Conservation (phyloP, 2,888 invertebrate species). For the Xylota segnis region DNA sequence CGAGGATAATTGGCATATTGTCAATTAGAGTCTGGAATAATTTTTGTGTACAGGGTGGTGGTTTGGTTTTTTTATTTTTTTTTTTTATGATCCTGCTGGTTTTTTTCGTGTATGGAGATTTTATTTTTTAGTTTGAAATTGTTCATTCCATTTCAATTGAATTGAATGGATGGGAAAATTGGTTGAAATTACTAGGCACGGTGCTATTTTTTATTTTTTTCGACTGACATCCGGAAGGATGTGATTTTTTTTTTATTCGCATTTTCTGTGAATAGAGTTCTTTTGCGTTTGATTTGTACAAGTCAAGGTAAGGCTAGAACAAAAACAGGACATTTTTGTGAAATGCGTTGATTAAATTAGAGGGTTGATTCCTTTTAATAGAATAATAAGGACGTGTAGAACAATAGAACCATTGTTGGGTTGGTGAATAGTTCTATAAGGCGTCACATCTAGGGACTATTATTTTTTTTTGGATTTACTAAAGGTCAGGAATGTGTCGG, state of each 20-base stretch:
- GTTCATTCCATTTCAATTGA: conserved; percentile 71
- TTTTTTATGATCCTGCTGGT: conserved; percentile 18
- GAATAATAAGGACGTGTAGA: conserved; percentile 25
- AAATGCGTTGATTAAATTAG: conserved; percentile 48
- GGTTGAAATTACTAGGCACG: conserved; percentile 71
- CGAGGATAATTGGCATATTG: conserved; percentile 80
- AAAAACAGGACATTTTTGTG: conserved; percentile 20
- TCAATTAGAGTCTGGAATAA: conserved; percentile 78
- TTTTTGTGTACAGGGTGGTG: conserved; percentile 63
- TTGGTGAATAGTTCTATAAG: background rate
- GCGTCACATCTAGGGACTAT: conserved; percentile 28
- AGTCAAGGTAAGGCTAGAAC: conserved; percentile 18
- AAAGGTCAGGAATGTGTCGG: background rate
- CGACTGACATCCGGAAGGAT: conserved; percentile 46
- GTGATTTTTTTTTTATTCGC: conserved; percentile 33
- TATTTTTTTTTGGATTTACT: background rate
- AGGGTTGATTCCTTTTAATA: conserved; percentile 52
- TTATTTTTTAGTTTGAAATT: conserved; percentile 17
- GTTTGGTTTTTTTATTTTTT: conserved; percentile 40
- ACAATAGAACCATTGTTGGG: conserved; percentile 47
- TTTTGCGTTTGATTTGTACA: background rate
- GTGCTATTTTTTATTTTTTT: conserved; percentile 10
- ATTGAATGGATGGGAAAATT: conserved; percentile 77
- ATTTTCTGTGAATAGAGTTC: background rate
- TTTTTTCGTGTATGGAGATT: conserved; percentile 23